Percentiles rank a stretch among this genome's conserved stretches.
These are phyloP conservation scores for Steatornis caripensis DNA, from an alignment of 2,113 vertebrate species.

Conservation along the genomic window DNA sequence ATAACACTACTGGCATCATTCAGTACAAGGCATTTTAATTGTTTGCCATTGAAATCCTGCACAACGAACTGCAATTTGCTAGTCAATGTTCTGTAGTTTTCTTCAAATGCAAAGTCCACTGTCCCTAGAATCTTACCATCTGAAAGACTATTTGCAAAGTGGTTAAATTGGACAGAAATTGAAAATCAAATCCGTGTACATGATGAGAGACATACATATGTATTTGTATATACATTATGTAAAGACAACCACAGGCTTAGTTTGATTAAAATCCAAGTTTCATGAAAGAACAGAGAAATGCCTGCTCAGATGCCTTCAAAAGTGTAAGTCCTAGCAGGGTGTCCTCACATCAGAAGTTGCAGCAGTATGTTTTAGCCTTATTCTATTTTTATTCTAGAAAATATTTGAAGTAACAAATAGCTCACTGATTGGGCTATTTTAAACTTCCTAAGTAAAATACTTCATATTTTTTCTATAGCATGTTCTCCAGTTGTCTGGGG, in stretches of 20 bases:
- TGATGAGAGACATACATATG: not conserved
- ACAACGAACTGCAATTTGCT: not conserved
- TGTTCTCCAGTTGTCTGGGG: conserved; percentile 32
- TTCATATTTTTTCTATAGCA: conserved; percentile 32
- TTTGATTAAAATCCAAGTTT: not conserved
- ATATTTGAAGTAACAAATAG: conserved; percentile 63
- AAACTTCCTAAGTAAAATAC: conserved; percentile 59
- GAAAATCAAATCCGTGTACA: not conserved
- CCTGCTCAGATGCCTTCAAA: conserved; percentile 7
- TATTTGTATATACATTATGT: not conserved
- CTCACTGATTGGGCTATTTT: conserved; percentile 60
- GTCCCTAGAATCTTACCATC: not conserved
- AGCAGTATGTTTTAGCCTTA: conserved; percentile 32
- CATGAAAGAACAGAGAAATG: not conserved
- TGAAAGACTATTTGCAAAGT: not conserved
- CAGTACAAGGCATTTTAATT: not conserved
- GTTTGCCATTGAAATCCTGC: not conserved
- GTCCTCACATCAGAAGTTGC: not conserved
- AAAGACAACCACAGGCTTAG: not conserved
- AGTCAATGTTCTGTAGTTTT: not conserved
- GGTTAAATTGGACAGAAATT: not conserved
- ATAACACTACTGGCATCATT: not conserved
- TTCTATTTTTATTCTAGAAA: conserved; percentile 50
- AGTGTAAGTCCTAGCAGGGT: not conserved
- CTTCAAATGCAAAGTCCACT: not conserved